Evolutionary conservation across 2,888 invertebrate genomes (phyloP).

Genomic region (Mycogona germanica): DNA sequence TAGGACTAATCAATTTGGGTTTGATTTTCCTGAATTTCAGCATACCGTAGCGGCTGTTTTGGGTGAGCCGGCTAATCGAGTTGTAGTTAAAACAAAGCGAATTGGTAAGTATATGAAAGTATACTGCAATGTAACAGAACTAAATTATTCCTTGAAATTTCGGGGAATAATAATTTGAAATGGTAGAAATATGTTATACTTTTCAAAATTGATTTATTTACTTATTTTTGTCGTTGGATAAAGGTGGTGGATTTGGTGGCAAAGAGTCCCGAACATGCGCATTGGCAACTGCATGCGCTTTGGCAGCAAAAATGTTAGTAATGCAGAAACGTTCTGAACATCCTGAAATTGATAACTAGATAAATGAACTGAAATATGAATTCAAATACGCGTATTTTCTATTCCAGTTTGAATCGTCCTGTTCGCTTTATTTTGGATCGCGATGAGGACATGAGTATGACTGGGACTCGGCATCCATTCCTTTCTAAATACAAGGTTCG

Average conservation of each 20-base stretch:
- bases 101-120: no score
- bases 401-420: slow-evolving; percentile 53
- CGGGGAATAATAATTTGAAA: no score
- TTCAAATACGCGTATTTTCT: no score
- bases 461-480: slow-evolving; percentile 84
- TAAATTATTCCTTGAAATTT: no score
- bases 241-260: slow-evolving; percentile 90
- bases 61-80: slow-evolving; percentile 51
- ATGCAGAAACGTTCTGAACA: background rate
- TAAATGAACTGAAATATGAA: no score
- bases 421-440: slow-evolving; percentile 80
- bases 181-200: background rate
- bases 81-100: slow-evolving; percentile 67
- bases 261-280: slow-evolving; percentile 66
- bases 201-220: slow-evolving; percentile 3
- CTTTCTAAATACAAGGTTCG: slow-evolving; percentile 68
- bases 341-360: background rate
- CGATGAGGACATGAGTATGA: slow-evolving; percentile 85
- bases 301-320: slow-evolving; percentile 58
- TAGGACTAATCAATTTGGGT: no score
- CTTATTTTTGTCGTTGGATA: no score
- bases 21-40: no score
- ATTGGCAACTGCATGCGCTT: slow-evolving; percentile 56
- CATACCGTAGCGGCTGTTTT: slow-evolving; percentile 55
- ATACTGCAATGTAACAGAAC: no score